These are phyloP conservation scores for Carapus acus DNA, from an alignment of 2,797 vertebrate genomes.

Conservation along the genomic window DNA sequence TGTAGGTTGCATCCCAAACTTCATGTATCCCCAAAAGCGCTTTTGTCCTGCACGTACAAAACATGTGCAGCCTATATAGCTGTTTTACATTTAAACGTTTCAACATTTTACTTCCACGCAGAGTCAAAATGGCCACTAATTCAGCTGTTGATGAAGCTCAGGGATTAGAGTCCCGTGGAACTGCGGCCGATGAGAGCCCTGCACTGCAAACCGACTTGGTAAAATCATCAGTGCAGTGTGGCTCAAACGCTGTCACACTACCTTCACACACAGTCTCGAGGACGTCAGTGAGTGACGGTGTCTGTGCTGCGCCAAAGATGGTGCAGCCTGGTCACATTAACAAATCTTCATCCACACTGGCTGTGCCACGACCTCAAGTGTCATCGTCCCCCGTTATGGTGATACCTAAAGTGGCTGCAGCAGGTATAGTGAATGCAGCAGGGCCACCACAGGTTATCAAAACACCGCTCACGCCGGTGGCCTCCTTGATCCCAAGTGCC, in stretches of 20 bases:
- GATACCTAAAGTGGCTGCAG: slow-evolving; percentile 24
- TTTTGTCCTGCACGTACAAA: too few relatives aligned
- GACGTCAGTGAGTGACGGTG: not conserved
- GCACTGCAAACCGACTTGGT: slow-evolving; percentile 13
- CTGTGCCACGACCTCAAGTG: not conserved
- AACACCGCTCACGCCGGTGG: slow-evolving; percentile 29
- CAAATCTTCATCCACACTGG: not conserved
- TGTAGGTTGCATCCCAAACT: too few relatives aligned
- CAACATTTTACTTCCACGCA: slow-evolving; percentile 2
- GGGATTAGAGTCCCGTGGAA: not conserved
- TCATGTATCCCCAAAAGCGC: too few relatives aligned
- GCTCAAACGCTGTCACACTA: not conserved
- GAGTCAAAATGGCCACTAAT: slow-evolving; percentile 26
- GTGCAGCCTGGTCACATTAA: not conserved
- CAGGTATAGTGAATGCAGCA: not conserved
- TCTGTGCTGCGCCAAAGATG: slow-evolving; percentile 4
- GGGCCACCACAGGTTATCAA: slow-evolving; percentile 29
- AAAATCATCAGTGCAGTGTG: slow-evolving; percentile 14
- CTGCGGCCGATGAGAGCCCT: not conserved
- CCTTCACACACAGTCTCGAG: not conserved
- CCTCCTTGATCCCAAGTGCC: slow-evolving; percentile 32
- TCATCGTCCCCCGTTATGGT: slow-evolving; percentile 37
- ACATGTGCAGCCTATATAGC: too few relatives aligned
- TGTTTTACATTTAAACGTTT: too few relatives aligned
- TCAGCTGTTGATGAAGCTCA: slow-evolving; percentile 16